phyloP scores from a whole-genome alignment of 2,113 vertebrate species.

The Anhinga anhinga region DNA sequence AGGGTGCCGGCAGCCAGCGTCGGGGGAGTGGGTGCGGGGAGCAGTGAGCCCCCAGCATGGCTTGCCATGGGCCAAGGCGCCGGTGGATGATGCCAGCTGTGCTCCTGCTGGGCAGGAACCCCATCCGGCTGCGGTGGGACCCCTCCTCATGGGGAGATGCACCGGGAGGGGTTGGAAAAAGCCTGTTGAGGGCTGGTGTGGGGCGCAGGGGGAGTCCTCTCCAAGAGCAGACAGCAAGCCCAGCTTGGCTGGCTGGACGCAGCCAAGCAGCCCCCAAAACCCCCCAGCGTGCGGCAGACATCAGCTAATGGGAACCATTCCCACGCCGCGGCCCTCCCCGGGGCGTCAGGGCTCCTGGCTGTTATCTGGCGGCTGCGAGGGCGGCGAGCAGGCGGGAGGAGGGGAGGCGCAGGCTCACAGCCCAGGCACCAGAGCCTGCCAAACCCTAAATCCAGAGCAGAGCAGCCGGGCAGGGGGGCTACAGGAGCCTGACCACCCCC shows the following conservation, averaged over 20 bases:
- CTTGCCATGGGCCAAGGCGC: background rate
- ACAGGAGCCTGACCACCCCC: background rate
- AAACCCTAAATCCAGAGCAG: background rate
- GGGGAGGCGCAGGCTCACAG: background rate
- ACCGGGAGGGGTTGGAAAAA: background rate
- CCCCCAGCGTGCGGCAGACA: rapidly evolving
- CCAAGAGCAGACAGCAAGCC: background rate
- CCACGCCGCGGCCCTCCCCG: rapidly evolving
- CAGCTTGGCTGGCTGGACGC: background rate
- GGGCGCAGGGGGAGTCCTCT: too few relatives aligned
- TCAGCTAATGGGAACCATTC: background rate
- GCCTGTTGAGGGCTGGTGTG: background rate
- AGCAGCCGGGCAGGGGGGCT: background rate
- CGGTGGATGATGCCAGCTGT: rapidly evolving
- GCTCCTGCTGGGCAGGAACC: background rate
- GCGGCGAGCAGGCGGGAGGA: background rate
- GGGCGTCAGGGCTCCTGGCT: background rate
- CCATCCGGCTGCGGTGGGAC: rapidly evolving
- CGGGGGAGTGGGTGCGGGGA: background rate
- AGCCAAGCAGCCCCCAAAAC: background rate
- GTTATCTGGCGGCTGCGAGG: background rate
- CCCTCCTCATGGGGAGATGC: background rate
- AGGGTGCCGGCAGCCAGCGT: background rate
- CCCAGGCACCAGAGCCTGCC: background rate
- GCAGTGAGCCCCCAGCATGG: background rate